Conservation (phyloP, 1,140 invertebrate genomes). For the Lepidurus couesii region DNA sequence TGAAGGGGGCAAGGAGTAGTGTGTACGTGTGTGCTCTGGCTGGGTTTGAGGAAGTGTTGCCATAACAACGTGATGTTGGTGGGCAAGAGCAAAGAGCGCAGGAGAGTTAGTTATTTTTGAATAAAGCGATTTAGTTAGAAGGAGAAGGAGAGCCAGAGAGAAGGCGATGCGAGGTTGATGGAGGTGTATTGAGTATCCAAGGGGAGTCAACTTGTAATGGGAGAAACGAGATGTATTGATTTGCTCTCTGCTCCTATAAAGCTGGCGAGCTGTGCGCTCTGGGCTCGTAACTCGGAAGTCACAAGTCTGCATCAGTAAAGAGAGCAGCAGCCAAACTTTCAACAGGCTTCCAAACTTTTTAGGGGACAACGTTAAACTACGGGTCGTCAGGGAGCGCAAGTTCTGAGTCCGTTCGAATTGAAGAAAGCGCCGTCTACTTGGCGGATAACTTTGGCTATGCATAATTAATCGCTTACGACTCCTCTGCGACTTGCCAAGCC, state of each 20-base stretch:
- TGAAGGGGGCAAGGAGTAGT: neutral
- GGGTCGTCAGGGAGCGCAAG: neutral
- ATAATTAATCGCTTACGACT: neutral
- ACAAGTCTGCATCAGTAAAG: conserved; percentile 3
- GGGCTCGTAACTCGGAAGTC: conserved; percentile 20
- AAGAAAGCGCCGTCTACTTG: neutral
- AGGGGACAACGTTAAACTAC: neutral
- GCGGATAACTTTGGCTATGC: neutral
- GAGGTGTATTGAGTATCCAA: conserved; percentile 11
- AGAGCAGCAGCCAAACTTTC: neutral
- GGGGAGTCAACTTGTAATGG: conserved; percentile 21
- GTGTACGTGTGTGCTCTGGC: neutral
- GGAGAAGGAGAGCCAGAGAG: neutral
- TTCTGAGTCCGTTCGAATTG: neutral
- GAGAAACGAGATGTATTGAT: conserved; percentile 22
- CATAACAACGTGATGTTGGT: conserved; percentile 21
- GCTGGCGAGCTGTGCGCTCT: neutral
- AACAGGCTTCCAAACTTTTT: conserved; percentile 12
- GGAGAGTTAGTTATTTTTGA: neutral
- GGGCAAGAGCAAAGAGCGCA: neutral
- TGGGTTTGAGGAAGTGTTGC: neutral
- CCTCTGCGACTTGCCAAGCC: neutral
- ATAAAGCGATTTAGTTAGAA: neutral
- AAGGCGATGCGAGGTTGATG: conserved; percentile 4
- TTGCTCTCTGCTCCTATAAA: conserved; percentile 15